These are phyloP conservation scores for Venusia cambrica DNA, from an alignment of 2,888 invertebrate genomes.

Conservation along the genomic window DNA sequence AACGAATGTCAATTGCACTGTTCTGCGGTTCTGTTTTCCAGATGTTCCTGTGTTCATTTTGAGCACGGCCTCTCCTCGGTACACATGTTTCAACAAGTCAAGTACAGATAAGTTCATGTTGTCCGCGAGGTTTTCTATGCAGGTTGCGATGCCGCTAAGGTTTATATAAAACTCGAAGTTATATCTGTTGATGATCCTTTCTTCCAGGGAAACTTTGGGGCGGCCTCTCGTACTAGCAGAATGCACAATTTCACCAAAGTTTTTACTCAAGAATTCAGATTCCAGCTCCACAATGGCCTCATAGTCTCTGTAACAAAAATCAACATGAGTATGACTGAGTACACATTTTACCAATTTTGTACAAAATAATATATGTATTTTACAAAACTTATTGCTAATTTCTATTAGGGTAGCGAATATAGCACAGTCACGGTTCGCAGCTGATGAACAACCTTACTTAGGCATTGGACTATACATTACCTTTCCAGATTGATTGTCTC, in stretches of 20 bases:
- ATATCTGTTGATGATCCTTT: slow-evolving; percentile 15
- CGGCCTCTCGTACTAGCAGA: slow-evolving; percentile 9
- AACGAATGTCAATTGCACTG: slow-evolving; percentile 11
- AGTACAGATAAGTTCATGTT: slow-evolving; percentile 11
- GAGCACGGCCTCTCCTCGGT: slow-evolving; percentile 15
- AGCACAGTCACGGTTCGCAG: no score
- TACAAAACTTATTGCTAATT: no score
- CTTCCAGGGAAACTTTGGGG: slow-evolving; percentile 11
- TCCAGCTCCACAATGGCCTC: slow-evolving; percentile 11
- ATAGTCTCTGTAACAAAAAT: slow-evolving; percentile 14
- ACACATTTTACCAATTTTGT: no score
- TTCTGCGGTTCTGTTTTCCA: slow-evolving; percentile 11
- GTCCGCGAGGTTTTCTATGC: slow-evolving; percentile 12
- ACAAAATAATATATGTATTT: no score
- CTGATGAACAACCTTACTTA: no score
- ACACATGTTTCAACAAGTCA: slow-evolving; percentile 10
- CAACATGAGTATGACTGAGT: background rate
- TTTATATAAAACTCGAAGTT: slow-evolving; percentile 18
- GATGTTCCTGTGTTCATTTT: slow-evolving; percentile 18
- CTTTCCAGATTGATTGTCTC: slow-evolving; percentile 10
- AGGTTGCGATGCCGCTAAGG: slow-evolving; percentile 6
- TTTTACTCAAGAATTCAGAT: background rate
- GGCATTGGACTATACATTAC: no score
- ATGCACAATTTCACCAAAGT: background rate
- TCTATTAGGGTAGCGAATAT: no score